Conservation (phyloP, 92 coral and sea anemone species). For the Metridium senile region DNA sequence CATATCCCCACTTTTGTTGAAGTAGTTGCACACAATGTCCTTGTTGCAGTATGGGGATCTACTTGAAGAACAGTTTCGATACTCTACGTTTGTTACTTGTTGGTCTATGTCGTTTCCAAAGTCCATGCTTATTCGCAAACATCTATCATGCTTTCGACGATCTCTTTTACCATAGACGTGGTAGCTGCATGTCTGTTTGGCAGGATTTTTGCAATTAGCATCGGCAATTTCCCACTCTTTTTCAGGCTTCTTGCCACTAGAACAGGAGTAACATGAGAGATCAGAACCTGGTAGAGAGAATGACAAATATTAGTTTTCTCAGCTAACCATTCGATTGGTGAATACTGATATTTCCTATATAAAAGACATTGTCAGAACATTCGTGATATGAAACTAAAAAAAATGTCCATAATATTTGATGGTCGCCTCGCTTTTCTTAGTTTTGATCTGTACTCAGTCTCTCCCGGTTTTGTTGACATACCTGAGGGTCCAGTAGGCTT, state of each 20-base stretch:
- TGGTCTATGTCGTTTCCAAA: background rate
- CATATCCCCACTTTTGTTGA: background rate
- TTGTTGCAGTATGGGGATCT: background rate
- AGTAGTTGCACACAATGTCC: background rate
- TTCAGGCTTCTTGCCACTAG: background rate
- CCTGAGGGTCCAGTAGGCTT: background rate
- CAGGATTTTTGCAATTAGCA: constrained; percentile 2
- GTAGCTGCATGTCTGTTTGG: constrained; percentile 9
- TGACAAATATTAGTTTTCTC: background rate
- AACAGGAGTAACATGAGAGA: constrained; percentile 8
- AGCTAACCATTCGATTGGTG: too few relatives aligned
- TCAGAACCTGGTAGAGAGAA: background rate
- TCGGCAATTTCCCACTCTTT: background rate
- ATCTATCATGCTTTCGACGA: background rate
- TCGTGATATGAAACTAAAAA: too few relatives aligned
- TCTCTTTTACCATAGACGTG: background rate
- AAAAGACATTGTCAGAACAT: background rate
- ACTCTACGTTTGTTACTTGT: background rate
- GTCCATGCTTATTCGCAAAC: background rate
- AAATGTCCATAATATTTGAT: too few relatives aligned
- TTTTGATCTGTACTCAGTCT: too few relatives aligned
- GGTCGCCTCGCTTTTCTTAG: too few relatives aligned
- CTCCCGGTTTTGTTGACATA: too few relatives aligned
- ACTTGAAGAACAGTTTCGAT: background rate
- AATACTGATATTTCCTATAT: background rate